Evolutionary conservation across 2,797 vertebrate species (phyloP), one percentile per base, ranked within the genome.

Genomic region (Cercopithecus petaurista): DNA sequence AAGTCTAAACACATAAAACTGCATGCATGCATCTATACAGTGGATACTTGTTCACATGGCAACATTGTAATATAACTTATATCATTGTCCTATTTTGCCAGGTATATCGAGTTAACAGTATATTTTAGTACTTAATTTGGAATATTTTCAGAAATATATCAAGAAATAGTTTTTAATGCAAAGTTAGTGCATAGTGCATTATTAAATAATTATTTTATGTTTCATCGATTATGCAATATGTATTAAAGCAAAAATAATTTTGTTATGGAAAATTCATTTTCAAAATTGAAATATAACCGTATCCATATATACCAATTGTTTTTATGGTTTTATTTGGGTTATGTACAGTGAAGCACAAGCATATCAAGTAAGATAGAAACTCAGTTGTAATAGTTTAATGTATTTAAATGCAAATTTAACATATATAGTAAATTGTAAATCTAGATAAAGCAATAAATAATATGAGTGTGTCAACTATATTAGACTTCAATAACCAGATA

Each of bases 201-300:
- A 43, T 17, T 28, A 22, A 57, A 50, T 80, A 88, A 95, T 39
- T 94, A 82, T 86, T 76, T 67, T 92, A 48, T 75, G 8, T 67
- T 82, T 81, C 8, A 61, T n/a, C 28, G 75, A 70, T 86, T 85
- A 80, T 7, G 70, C 9, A 92, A 46, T 75, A 33, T 1, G 0
- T 41, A 81, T 70, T 88, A 67, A 84, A 43, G n/a, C 36, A 89
- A 96, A 96, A 87, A 67, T 55, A 61, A 72, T 88, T 81, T 76
- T 55, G 21, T 70, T 64, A 88, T 15, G 41, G 12, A 84, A 26
- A 95, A 96, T 72, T 93, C 36, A 48, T 17, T 48, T 76, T 88
- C 15, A 88, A 97, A 93, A 84, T 52, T 81, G 57, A 95, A 91
- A 73, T 55, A 86, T 92, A 95, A 70, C 72, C 22, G 7, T 17